phyloP scores from a whole-genome alignment of 2,113 vertebrate genomes.

The Perccottus glenii region DNA sequence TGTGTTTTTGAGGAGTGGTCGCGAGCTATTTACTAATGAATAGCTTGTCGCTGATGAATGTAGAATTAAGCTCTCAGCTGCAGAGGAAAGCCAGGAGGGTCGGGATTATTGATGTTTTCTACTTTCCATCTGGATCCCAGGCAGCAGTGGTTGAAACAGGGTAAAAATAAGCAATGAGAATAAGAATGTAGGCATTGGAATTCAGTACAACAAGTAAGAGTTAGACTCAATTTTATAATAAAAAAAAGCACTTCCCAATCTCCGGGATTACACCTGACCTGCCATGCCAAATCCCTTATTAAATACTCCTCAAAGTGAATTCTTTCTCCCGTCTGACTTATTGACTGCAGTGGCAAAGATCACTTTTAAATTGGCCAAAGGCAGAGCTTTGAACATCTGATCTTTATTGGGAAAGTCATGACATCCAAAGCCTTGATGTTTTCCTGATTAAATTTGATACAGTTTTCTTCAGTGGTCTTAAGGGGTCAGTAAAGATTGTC shows the following conservation, averaged over 20 bases:
- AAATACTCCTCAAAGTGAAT: slow-evolving; percentile 66
- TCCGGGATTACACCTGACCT: slow-evolving; percentile 72
- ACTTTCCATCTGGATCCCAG: slow-evolving; percentile 51
- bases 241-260: slow-evolving; percentile 72
- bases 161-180: background rate
- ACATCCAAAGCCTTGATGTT: slow-evolving; percentile 31
- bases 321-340: slow-evolving; percentile 64
- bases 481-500: slow-evolving; percentile 52
- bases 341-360: slow-evolving; percentile 58
- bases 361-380: slow-evolving; percentile 55
- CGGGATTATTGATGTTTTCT: slow-evolving; percentile 48
- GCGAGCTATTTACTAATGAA: slow-evolving; percentile 44
- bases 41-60: slow-evolving; percentile 50
- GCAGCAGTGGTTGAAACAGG: slow-evolving; percentile 29
- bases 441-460: slow-evolving; percentile 40
- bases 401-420: slow-evolving; percentile 46
- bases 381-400: slow-evolving; percentile 49
- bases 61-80: slow-evolving; percentile 45
- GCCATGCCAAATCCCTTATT: slow-evolving; percentile 64
- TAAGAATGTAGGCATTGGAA: slow-evolving; percentile 58
- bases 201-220: slow-evolving; percentile 50
- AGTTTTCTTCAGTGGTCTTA: slow-evolving; percentile 41
- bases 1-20: slow-evolving; percentile 47
- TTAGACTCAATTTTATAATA: slow-evolving; percentile 49
- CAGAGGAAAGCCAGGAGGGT: slow-evolving; percentile 26